Evolutionary conservation across 2,113 vertebrate genomes (phyloP).

Genomic region (Paraplagusia blochii): DNA sequence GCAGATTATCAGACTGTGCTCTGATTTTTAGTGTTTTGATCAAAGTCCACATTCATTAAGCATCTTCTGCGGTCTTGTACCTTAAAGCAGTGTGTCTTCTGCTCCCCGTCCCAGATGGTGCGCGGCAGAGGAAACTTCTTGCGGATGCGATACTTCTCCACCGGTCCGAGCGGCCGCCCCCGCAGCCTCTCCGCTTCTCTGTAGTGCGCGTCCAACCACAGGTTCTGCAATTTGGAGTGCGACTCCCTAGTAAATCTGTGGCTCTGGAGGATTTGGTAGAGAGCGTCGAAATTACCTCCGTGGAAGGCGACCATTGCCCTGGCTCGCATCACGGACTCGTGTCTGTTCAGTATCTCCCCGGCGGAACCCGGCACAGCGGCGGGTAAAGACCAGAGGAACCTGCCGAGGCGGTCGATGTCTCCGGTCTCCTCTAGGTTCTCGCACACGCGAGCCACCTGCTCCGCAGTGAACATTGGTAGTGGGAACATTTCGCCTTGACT

Average conservation of each 20-base stretch:
- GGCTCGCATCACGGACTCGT: constrained; percentile 80
- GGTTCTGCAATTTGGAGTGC: constrained; percentile 79
- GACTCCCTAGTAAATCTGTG: constrained; percentile 79
- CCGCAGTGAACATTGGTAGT: constrained; percentile 78
- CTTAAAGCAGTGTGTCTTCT: constrained; percentile 83
- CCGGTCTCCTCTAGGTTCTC: constrained; percentile 82
- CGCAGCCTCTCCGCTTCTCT: constrained; percentile 79
- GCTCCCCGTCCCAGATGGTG: constrained; percentile 83
- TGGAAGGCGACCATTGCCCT: constrained; percentile 80
- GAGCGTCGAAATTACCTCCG: constrained; percentile 77
- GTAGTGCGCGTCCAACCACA: constrained; percentile 82
- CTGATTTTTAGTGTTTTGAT: not conserved
- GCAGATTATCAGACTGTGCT: not conserved
- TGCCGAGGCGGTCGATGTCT: constrained; percentile 79
- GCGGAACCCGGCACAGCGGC: constrained; percentile 74
- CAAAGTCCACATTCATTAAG: too few relatives aligned
- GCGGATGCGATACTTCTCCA: constrained; percentile 82
- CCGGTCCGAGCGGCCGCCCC: constrained; percentile 75
- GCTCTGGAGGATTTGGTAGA: constrained; percentile 79
- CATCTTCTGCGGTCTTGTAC: constrained; percentile 35
- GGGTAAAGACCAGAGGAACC: constrained; percentile 81
- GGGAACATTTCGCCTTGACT: constrained; percentile 70
- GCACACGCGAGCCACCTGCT: constrained; percentile 80
- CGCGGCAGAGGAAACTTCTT: constrained; percentile 82
- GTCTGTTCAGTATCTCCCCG: constrained; percentile 74